These are phyloP conservation scores for Calonectris borealis DNA, from an alignment of 2,113 vertebrate species.

Conservation along the genomic window DNA sequence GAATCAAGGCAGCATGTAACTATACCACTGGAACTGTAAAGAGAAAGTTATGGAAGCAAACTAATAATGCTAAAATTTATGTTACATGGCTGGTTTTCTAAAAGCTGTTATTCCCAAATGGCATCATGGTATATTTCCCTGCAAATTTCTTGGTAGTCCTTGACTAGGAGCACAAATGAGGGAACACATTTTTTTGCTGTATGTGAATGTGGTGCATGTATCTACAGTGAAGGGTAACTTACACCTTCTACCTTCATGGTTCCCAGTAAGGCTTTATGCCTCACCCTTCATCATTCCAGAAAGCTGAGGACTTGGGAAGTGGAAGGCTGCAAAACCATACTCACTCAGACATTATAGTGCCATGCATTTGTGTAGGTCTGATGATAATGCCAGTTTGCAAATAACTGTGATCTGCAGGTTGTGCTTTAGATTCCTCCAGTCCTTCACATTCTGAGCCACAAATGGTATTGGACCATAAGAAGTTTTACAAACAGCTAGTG, in stretches of 20 bases:
- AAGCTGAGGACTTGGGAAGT: background rate
- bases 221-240: background rate
- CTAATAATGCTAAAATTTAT: background rate
- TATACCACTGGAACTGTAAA: background rate
- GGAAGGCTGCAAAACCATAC: background rate
- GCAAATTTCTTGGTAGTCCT: background rate
- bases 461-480: rapidly evolving
- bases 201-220: background rate
- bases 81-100: background rate
- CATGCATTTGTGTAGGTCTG: background rate
- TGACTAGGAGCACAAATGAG: background rate
- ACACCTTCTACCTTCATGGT: background rate
- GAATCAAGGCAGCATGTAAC: background rate
- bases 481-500: background rate
- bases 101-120: background rate
- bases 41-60: background rate
- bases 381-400: background rate
- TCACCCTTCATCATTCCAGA: background rate
- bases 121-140: background rate
- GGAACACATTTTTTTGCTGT: background rate
- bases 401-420: background rate
- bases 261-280: background rate
- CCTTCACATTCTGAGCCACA: background rate
- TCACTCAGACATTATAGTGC: background rate
- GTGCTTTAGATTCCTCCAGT: background rate